Base-by-base conservation (phyloP, 2,888 invertebrate genomes). In the Acronicta aceris region DNA sequence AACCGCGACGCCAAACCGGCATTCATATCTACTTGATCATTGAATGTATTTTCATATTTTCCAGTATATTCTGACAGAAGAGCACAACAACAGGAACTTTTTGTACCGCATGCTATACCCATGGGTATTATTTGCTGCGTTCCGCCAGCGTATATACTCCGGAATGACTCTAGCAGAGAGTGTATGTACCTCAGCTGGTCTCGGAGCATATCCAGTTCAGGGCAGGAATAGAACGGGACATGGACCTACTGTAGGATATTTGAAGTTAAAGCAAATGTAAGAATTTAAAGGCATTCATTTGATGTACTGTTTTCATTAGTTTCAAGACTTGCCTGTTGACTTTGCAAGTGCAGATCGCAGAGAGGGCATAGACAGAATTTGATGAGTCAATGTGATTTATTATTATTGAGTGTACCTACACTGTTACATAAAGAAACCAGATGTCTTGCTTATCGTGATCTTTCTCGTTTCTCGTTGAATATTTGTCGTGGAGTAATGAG, bases 81-180 rank as follows among this genome's bases (percentile, higher is more conserved):
- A 97, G 65, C 98, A 98, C 85, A 95, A 93, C 58, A 95, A 96
- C 41, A 95, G 97, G 21, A 96, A 96, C 16, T 96, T 98, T 76
- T 82, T 97, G 66, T 98, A 98, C 86, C 96, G 98, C 53, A 95
- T 98, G 71, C 95, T 97, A 91, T 99, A 98, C 87, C 97, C 98
- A 71, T 97, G 97, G 94, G 97, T 98, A 0, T 95, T 97, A 62
- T 99, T 99, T 87, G 96, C 97, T 49, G 96, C 96, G 57, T 99
- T 99, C 90, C 96, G 99, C 7, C 97, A 97, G 93, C 96, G 99
- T 53, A 97, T 99, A 73, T 99, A 98, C 86, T 96, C 97, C 13
- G 99, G 99, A 0, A 96, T 99, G 95, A 96, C 97, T 0, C 88
- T 99, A 55, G 97, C 99, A 0, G 99, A 99, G 90, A 97, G 98